Evolutionary conservation across 2,113 vertebrate genomes (phyloP).

Genomic region (Archocentrus centrarchus): DNA sequence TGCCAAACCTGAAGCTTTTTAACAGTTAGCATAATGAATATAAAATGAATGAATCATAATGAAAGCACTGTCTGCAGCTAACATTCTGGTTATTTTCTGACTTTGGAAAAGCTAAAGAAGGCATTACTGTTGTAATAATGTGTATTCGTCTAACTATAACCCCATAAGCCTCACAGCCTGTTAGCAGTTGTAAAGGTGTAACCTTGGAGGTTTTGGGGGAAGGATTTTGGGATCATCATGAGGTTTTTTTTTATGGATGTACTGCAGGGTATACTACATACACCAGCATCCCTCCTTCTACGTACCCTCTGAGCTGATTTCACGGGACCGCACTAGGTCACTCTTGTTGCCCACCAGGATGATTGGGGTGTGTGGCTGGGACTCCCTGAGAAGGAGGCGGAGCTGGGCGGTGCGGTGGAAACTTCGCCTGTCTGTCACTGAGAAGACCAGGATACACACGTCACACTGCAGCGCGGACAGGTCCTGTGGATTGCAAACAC

Average conservation of each 20-base stretch:
- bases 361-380: constrained; percentile 80
- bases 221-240: background rate
- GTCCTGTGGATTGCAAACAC: constrained; percentile 72
- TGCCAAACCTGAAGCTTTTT: background rate
- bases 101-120: background rate
- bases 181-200: background rate
- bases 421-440: constrained; percentile 83
- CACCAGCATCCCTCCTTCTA: background rate
- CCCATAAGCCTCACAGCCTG: background rate
- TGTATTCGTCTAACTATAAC: background rate
- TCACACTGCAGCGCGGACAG: constrained; percentile 81
- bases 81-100: background rate
- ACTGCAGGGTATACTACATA: background rate
- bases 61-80: background rate
- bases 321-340: constrained; percentile 83
- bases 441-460: constrained; percentile 84
- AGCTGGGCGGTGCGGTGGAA: constrained; percentile 84
- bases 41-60: background rate
- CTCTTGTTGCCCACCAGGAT: constrained; percentile 87
- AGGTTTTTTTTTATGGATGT: background rate
- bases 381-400: constrained; percentile 83
- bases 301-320: constrained; percentile 83
- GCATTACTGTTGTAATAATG: background rate
- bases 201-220: background rate
- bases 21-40: background rate